A percentile compares a stretch with the other conserved stretches of the same genome.
phyloP scores from a whole-genome alignment of 2,888 invertebrate genomes.

The Sepiola atlantica region DNA sequence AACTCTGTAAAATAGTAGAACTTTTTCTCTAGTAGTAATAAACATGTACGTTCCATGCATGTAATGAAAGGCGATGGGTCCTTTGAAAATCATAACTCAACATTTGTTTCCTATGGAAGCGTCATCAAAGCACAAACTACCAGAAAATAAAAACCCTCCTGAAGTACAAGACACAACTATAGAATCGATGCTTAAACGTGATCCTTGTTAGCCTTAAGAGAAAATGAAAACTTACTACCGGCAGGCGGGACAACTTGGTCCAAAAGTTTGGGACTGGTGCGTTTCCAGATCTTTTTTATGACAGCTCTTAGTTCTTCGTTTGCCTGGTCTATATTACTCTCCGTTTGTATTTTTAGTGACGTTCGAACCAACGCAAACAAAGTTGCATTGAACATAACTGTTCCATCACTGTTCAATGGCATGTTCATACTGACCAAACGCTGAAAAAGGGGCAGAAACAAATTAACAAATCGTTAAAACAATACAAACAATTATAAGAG shows the following conservation, averaged over 20 bases:
- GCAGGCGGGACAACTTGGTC: conserved; percentile 99
- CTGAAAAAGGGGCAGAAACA: conserved; percentile 74
- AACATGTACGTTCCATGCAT: no score
- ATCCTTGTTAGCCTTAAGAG: conserved; percentile 44
- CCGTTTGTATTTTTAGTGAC: conserved; percentile 95
- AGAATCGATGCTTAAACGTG: conserved; percentile 42
- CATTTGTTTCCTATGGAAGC: no score
- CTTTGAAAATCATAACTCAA: no score
- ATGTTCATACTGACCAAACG: conserved; percentile 99
- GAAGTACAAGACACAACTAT: no score
- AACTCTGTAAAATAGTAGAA: no score
- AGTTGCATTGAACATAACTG: conserved; percentile 98
- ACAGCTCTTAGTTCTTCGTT: conserved; percentile 94
- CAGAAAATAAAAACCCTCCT: no score
- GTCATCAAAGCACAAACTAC: no score
- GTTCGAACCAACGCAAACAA: conserved; percentile 98
- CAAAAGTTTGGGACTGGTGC: conserved; percentile 93
- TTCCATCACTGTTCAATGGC: conserved; percentile 99
- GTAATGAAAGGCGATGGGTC: no score
- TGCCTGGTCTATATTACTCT: conserved; percentile 88
- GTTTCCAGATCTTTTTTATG: conserved; percentile 98
- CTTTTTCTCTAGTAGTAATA: no score
- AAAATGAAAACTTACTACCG: conserved; percentile 79
- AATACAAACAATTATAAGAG: not conserved
- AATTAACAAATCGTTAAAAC: not conserved